Conservation (phyloP, 2,113 vertebrate genomes). For the Arenaria interpres region DNA sequence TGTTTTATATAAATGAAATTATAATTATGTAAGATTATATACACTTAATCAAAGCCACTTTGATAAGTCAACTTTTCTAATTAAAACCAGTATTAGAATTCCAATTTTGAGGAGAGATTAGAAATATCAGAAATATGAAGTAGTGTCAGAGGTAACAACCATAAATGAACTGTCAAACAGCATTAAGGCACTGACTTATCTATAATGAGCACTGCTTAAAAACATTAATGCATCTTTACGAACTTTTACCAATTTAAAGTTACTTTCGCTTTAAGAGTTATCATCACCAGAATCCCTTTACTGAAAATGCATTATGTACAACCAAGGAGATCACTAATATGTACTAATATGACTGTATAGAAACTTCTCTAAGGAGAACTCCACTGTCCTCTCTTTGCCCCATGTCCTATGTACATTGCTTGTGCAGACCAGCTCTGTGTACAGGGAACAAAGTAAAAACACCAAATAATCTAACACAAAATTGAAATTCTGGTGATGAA, state of each 20-base stretch:
- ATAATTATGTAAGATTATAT: conserved; percentile 37
- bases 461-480: neutral
- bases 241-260: conserved; percentile 41
- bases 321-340: neutral
- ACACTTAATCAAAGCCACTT: conserved; percentile 51
- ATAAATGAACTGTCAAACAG: conserved; percentile 47
- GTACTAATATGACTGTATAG: neutral
- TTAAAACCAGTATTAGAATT: conserved; percentile 57
- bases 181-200: conserved; percentile 59
- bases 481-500: neutral
- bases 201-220: conserved; percentile 56
- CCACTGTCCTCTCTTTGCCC: neutral
- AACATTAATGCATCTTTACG: conserved; percentile 11
- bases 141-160: conserved; percentile 53
- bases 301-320: neutral
- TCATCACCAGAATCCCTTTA: neutral
- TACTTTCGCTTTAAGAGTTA: conserved; percentile 28
- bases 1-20: conserved; percentile 33
- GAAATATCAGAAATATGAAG: conserved; percentile 54
- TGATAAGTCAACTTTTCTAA: conserved; percentile 61
- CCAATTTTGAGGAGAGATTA: conserved; percentile 55
- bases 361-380: neutral
- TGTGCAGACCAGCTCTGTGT: neutral
- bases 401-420: neutral
- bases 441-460: neutral